Base-by-base conservation (phyloP, 2,113 vertebrate genomes). In the Craseonycteris thonglongyai region DNA sequence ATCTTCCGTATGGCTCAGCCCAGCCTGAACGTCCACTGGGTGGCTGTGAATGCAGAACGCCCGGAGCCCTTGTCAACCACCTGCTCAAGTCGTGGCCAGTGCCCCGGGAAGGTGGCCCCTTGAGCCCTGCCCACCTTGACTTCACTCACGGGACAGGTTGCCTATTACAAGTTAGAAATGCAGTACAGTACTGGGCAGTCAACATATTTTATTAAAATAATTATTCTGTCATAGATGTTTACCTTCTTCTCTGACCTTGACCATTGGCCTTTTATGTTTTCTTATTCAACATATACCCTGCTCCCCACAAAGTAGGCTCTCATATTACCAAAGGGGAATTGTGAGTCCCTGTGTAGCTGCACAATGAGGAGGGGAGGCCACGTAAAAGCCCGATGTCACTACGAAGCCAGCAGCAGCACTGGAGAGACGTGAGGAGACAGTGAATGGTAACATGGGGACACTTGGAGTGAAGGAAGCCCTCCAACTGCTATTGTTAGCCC, bases 401-500 rank as follows among this genome's bases (percentile, higher is more conserved):
- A 8, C 16, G 12, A 42, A 45, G 42, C 28, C n/a, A 6, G 26
- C 45, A 19, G 49, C 18, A 26, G 21, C 4, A 0, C 24, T 15
- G 5, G 35, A 24, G 30, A n/a, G 21, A 11, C 5, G 0, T 0
- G 0, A 30, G 10, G 16, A 15, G 38, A 11, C 13, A 22, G 15
- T 18, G 14, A 3, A 3, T 2, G 33, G n/a, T 7, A 0, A 0
- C 54, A 0, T 3, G 16, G 59, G 69, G 40, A 16, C 7, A 4
- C 38, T 42, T 3, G 33, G 35, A 24, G 7, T 8, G 6, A 16
- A 8, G 4, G 18, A 18, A 47, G 18, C 5, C 30, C 26, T 16
- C 3, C 3, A 26, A 42, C 35, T 26, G 12, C 6, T 68, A 21
- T 45, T 21, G 0, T 30, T 1, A 1, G 1, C 9, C 49, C 8